phyloP scores from a whole-genome alignment of 2,113 vertebrate genomes.

The Microcebus ravelobensis region DNA sequence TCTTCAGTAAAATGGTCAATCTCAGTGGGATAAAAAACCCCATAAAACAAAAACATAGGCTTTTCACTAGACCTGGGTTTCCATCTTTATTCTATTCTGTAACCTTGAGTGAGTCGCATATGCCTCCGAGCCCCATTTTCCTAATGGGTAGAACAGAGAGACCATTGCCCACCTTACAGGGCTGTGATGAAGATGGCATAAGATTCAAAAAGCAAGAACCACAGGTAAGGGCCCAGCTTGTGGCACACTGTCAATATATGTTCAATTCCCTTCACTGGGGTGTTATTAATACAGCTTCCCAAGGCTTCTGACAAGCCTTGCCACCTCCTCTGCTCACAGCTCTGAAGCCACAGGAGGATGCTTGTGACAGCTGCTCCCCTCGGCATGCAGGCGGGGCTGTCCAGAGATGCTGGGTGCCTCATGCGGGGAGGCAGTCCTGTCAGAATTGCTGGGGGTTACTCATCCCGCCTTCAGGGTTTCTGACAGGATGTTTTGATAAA shows the following conservation, averaged over 20 bases:
- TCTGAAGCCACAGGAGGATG: neutral
- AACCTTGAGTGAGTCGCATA: neutral
- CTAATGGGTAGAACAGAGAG: neutral
- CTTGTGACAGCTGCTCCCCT: slow-evolving; percentile 58
- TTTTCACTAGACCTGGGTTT: neutral
- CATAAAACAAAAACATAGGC: neutral
- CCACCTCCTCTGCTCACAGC: neutral
- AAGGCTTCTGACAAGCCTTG: slow-evolving; percentile 8
- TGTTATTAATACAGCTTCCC: neutral
- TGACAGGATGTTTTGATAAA: slow-evolving; percentile 88
- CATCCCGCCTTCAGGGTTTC: slow-evolving; percentile 82
- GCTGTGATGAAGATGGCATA: neutral
- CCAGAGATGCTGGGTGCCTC: slow-evolving; percentile 65
- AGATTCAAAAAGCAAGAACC: neutral
- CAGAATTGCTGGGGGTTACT: slow-evolving; percentile 83
- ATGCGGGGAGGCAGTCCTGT: slow-evolving; percentile 77
- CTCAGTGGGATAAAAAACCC: neutral
- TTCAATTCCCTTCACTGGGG: neutral
- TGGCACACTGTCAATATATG: neutral
- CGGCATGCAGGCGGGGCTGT: slow-evolving; percentile 51
- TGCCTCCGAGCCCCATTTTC: neutral
- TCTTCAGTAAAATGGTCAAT: slow-evolving; percentile 11
- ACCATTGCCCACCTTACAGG: neutral
- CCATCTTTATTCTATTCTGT: neutral
- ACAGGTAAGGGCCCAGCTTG: neutral